Evolutionary conservation across 2,113 vertebrate species (phyloP).

Genomic region (Alexandromys fortis): DNA sequence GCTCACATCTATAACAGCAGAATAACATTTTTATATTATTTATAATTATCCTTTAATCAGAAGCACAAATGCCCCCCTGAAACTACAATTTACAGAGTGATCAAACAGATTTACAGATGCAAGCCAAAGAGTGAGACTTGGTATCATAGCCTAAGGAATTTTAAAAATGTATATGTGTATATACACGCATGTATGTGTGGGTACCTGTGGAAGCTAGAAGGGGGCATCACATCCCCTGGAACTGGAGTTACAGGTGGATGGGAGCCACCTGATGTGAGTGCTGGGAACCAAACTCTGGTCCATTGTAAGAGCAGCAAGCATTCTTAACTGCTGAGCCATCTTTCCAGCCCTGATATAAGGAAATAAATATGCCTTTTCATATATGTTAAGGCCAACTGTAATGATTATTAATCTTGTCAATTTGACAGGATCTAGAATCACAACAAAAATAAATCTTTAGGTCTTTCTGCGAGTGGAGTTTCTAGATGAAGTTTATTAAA

Average conservation of each 20-base stretch:
- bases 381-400: background rate
- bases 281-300: background rate
- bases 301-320: background rate
- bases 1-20: background rate
- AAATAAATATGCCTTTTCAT: slow-evolving; percentile 39
- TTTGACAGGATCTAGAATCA: background rate
- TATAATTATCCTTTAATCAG: background rate
- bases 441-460: background rate
- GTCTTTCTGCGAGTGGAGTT: background rate
- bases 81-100: background rate
- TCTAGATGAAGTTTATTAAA: background rate
- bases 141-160: background rate
- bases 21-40: background rate
- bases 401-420: background rate
- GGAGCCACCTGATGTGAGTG: background rate
- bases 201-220: too few relatives aligned
- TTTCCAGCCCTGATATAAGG: background rate
- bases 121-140: slow-evolving; percentile 11
- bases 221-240: background rate
- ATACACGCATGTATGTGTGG: background rate
- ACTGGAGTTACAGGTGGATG: background rate
- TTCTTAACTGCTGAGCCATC: background rate
- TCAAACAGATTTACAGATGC: background rate
- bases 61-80: slow-evolving; percentile 3
- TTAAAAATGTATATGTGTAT: background rate